Percentiles rank a stretch among this genome's conserved stretches.
Conservation (phyloP, 2,888 invertebrate species). For the Poecilus cupreus region DNA sequence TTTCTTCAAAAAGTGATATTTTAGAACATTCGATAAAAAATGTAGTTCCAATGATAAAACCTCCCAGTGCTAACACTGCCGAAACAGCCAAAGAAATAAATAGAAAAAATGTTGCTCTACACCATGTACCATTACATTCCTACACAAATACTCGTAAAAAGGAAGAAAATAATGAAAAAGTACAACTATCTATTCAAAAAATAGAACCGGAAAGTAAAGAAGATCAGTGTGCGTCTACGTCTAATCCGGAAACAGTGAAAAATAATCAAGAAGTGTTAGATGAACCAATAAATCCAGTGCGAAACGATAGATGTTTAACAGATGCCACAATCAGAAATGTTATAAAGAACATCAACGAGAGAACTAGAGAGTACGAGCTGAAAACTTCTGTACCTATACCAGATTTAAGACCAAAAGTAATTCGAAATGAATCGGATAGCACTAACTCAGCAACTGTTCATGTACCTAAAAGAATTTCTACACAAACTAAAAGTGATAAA, state of each 20-base stretch:
- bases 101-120: background rate
- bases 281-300: too few species aligned
- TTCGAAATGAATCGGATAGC: background rate
- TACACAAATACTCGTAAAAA: background rate
- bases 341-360: background rate
- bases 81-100: background rate
- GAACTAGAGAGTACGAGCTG: background rate
- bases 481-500: background rate
- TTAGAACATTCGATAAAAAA: background rate
- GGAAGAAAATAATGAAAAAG: background rate
- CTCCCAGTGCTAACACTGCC: background rate
- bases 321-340: background rate
- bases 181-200: background rate
- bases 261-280: background rate
- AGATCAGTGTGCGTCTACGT: too few species aligned
- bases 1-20: background rate
- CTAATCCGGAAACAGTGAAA: background rate
- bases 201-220: background rate
- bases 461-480: background rate
- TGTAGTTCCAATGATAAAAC: background rate
- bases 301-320: background rate
- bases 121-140: background rate
- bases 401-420: conserved; percentile 6
- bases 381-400: background rate
- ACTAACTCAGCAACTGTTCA: background rate